Evolutionary conservation across 2,797 vertebrate genomes (phyloP), one percentile per base, ranked within the genome.

Genomic region (Silurus aristotelis): DNA sequence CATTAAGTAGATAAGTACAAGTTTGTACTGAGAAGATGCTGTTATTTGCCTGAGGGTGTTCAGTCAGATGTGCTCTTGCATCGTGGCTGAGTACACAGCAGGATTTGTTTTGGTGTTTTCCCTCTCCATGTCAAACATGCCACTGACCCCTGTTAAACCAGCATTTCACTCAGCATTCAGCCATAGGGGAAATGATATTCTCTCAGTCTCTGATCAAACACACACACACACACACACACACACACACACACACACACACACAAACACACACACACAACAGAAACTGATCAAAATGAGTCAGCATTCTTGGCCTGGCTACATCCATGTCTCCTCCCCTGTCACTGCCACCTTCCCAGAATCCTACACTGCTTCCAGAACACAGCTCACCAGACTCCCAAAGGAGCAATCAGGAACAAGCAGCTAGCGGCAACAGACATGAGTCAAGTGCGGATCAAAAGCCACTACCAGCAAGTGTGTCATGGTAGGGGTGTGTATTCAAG

Each of bases 221-320:
- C 46, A 52, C 48, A 14, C 48, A 20, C 76, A 68, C 63, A 68
- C 63, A 13, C 46, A 81, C 76, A 67, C 63, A 81, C 86, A 84
- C 58, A 31, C 67, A 64, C 77, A 22, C 58, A 46, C 75, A 76
- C 67, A 83, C 87, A 85, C 56, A 43, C 46, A 70, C 67, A 70
- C 67, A 43, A 38, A 43, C 38, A 64, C 63, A 76, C 61, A 80
- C 87, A 83, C 58, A 46, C 68, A 83, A 55, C 63, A 76, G n/a
- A 82, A 76, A 82, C 77, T 84, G 84, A 79, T 87, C 79, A 77
- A 75, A 80, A 86, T 90, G 89, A 88, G 81, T 87, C 89, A 90
- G 85, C 87, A 85, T 75, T 87, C 86, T 80, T 87, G 25, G 25
- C 25, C 55, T 31, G 81, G 27, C 22, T 82, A 75, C 67, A 68